phyloP scores from a whole-genome alignment of 2,888 invertebrate species.

The Seira ritae region DNA sequence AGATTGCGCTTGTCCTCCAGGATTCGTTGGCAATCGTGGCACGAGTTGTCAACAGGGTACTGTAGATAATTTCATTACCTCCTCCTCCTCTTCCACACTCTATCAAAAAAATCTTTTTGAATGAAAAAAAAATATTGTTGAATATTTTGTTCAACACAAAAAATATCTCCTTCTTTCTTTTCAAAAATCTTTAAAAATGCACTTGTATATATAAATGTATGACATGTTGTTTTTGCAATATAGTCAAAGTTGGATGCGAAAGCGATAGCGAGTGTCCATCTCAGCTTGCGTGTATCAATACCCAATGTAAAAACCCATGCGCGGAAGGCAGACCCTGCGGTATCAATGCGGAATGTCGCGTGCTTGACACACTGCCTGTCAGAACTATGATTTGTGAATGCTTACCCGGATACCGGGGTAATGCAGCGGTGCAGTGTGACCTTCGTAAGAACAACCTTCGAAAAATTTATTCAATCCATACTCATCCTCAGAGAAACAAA shows the following conservation, averaged over 20 bases:
- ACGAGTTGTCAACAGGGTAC: constrained; percentile 70
- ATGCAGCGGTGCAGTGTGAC: constrained; percentile 89
- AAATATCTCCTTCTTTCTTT: neutral
- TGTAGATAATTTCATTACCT: constrained; percentile 39
- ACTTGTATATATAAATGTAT: neutral
- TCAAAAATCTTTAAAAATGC: neutral
- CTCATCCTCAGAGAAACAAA: constrained; percentile 17
- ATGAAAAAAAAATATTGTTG: no score
- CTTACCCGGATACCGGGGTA: constrained; percentile 91
- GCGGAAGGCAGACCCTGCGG: constrained; percentile 86
- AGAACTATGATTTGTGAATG: constrained; percentile 94
- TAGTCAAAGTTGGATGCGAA: constrained; percentile 78
- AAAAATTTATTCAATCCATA: constrained; percentile 14
- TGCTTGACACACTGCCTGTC: constrained; percentile 88
- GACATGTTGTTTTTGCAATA: constrained; percentile 18
- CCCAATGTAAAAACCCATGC: constrained; percentile 90
- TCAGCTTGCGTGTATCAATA: constrained; percentile 86
- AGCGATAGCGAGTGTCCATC: constrained; percentile 89
- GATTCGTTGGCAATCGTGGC: constrained; percentile 80
- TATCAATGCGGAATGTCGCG: constrained; percentile 87
- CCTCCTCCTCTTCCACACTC: constrained; percentile 19
- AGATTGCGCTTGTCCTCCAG: constrained; percentile 88
- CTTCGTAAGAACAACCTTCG: constrained; percentile 81
- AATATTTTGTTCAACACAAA: no score
- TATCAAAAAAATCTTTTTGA: constrained; percentile 1